phyloP scores from a whole-genome alignment of 2,888 invertebrate genomes.

The Heliconius erato region DNA sequence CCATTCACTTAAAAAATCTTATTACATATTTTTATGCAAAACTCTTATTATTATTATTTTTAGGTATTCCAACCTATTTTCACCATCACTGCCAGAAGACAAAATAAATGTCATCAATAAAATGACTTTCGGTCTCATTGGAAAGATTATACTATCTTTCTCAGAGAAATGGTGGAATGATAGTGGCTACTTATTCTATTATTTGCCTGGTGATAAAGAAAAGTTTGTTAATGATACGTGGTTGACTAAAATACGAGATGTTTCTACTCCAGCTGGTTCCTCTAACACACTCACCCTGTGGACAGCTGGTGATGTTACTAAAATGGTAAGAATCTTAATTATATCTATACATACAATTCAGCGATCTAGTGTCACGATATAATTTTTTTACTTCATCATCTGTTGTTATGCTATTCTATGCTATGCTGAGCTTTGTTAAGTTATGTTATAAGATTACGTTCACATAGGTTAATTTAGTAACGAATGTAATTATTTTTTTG shows the following conservation, averaged over 20 bases:
- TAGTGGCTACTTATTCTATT: not conserved
- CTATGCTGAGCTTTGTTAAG: too few species aligned
- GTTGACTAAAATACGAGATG: conserved; percentile 13
- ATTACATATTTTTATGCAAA: not conserved
- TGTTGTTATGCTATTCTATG: too few species aligned
- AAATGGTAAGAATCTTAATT: not conserved
- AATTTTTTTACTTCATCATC: too few species aligned
- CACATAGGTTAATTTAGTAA: too few species aligned
- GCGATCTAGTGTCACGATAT: not conserved
- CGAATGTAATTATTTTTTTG: too few species aligned
- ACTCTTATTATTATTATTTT: not conserved
- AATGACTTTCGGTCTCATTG: not conserved
- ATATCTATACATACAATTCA: not conserved
- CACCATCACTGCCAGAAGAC: not conserved
- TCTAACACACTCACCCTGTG: not conserved
- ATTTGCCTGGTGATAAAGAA: conserved; percentile 16
- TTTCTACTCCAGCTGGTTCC: not conserved
- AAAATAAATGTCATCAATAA: conserved; percentile 5
- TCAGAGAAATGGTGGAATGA: not conserved
- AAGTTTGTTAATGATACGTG: not conserved
- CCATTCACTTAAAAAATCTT: not conserved
- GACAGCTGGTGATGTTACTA: conserved; percentile 8
- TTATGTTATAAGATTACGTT: too few species aligned
- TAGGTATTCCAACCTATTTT: not conserved
- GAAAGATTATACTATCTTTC: conserved; percentile 12